Conservation (phyloP, 2,113 vertebrate genomes). For the Megalops atlanticus region DNA sequence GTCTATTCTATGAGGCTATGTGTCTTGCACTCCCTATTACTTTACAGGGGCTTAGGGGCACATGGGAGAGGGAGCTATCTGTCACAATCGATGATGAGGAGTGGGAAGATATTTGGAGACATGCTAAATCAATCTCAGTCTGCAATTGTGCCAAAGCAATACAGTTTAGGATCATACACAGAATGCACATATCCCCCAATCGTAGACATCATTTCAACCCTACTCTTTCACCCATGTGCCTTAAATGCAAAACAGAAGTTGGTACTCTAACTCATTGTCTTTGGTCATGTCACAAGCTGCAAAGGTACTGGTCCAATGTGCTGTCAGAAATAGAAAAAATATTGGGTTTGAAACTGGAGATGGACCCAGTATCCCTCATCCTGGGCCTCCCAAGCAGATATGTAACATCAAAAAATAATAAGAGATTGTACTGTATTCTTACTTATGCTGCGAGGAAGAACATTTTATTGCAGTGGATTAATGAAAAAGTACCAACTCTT, state of each 20-base stretch:
- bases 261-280: neutral
- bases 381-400: neutral
- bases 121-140: slow-evolving; percentile 20
- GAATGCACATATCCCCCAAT: neutral
- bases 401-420: neutral
- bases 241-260: neutral
- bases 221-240: neutral
- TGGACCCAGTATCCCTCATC: slow-evolving; percentile 15
- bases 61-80: slow-evolving; percentile 7
- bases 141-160: slow-evolving; percentile 17
- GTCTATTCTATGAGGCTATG: neutral
- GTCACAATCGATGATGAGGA: neutral
- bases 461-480: neutral
- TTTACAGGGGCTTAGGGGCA: neutral
- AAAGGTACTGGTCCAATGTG: neutral
- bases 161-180: slow-evolving; percentile 24
- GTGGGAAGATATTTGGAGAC: slow-evolving; percentile 13
- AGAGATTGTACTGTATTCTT: no score
- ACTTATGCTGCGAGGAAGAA: slow-evolving; percentile 15
- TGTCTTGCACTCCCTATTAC: neutral
- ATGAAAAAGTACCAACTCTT: slow-evolving; percentile 2
- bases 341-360: no score
- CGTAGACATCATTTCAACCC: neutral
- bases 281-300: neutral
- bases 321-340: no score